Conservation (phyloP, 2,797 vertebrate genomes). For the Acridotheres tristis region DNA sequence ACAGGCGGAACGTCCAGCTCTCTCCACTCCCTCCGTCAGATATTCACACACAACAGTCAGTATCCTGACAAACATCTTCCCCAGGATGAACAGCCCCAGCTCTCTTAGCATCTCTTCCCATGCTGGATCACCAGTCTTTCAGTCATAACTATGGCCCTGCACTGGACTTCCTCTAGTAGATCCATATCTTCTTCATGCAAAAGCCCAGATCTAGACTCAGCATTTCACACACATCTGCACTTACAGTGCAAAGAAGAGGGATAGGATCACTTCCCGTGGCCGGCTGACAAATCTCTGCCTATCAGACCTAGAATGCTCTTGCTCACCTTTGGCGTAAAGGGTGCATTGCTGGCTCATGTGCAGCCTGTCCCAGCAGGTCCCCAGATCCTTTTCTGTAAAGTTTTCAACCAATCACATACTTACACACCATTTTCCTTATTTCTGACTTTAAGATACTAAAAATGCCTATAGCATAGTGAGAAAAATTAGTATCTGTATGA, state of each 20-base stretch:
- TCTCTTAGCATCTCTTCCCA: not conserved
- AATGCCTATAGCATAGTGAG: not conserved
- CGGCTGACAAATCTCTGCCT: not conserved
- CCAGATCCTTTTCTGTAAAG: not conserved
- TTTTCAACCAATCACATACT: not conserved
- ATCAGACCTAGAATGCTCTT: not conserved
- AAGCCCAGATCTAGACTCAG: not conserved
- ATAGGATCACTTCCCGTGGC: not conserved
- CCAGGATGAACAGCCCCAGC: not conserved
- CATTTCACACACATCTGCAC: not conserved
- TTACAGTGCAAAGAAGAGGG: not conserved
- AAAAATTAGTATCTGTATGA: not conserved
- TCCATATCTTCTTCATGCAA: not conserved
- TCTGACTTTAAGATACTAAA: not conserved
- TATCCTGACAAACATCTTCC: not conserved
- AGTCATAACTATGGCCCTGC: not conserved
- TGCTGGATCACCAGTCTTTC: not conserved
- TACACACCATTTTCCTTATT: not conserved
- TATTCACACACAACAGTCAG: not conserved
- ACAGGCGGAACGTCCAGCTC: not conserved
- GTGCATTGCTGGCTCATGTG: not conserved
- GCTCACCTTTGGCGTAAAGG: fast-evolving
- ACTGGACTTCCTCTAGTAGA: not conserved
- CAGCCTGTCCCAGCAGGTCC: not conserved
- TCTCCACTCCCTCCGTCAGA: not conserved